phyloP scores from a whole-genome alignment of 2,113 vertebrate species.

The Chroicocephalus ridibundus region DNA sequence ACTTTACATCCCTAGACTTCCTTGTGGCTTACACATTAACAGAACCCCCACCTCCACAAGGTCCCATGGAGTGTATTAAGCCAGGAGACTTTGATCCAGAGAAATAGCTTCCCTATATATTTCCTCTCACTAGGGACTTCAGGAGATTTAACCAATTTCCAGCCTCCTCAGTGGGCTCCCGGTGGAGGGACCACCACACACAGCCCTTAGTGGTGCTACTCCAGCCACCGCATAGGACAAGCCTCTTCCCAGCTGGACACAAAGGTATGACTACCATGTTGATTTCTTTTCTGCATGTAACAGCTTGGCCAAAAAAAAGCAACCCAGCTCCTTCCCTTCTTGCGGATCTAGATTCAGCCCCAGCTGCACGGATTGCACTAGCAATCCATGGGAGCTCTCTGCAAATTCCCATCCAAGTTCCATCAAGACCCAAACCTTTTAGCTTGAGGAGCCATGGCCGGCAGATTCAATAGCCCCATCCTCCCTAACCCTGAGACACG shows the following conservation, averaged over 20 bases:
- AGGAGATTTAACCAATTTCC: background rate
- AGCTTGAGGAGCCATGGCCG: background rate
- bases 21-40: constrained; percentile 51
- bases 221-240: background rate
- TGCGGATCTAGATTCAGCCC: background rate
- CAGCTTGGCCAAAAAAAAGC: background rate
- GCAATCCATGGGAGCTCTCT: background rate
- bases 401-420: background rate
- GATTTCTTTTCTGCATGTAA: background rate
- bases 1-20: background rate
- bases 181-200: background rate
- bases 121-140: background rate
- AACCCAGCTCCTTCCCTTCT: background rate
- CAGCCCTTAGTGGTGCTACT: background rate
- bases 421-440: background rate
- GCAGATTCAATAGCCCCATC: background rate
- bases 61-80: background rate
- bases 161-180: background rate
- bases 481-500: background rate
- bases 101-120: background rate
- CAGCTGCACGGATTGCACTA: background rate
- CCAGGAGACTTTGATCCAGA: constrained; percentile 11
- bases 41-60: background rate
- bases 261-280: background rate
- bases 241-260: background rate